Conservation (phyloP, 1,140 invertebrate genomes). For the Bombus haemorrhoidalis region DNA sequence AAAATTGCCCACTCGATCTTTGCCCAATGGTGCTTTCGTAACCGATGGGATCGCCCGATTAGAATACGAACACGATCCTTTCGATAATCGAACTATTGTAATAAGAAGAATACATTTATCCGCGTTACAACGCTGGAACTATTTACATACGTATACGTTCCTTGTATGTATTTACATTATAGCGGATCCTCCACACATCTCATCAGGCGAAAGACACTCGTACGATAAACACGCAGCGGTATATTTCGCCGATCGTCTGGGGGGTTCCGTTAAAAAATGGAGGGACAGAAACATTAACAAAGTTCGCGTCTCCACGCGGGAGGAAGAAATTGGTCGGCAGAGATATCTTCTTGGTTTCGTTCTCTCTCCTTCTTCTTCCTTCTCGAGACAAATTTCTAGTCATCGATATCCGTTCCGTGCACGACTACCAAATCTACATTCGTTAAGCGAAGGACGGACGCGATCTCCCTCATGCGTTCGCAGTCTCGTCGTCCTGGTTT, state of each 20-base stretch:
- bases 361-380: background rate
- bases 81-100: background rate
- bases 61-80: background rate
- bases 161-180: too few relatives aligned
- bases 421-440: slow-evolving; percentile 62
- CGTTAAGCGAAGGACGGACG: slow-evolving; percentile 53
- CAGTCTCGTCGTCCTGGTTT: background rate
- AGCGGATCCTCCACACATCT: background rate
- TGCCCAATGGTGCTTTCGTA: background rate
- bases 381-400: slow-evolving; percentile 59
- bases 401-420: slow-evolving; percentile 58
- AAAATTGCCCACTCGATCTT: slow-evolving; percentile 15
- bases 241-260: background rate
- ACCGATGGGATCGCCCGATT: background rate
- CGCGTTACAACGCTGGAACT: background rate
- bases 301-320: slow-evolving; percentile 20
- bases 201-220: background rate
- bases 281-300: slow-evolving; percentile 36
- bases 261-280: slow-evolving; percentile 30
- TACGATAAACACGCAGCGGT: background rate
- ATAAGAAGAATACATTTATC: background rate
- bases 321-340: slow-evolving; percentile 37
- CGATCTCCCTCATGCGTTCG: slow-evolving; percentile 33
- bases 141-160: too few relatives aligned
- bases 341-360: background rate